Conservation (phyloP, 2,797 vertebrate species). For the Tokudaia tokunoshimensis region DNA sequence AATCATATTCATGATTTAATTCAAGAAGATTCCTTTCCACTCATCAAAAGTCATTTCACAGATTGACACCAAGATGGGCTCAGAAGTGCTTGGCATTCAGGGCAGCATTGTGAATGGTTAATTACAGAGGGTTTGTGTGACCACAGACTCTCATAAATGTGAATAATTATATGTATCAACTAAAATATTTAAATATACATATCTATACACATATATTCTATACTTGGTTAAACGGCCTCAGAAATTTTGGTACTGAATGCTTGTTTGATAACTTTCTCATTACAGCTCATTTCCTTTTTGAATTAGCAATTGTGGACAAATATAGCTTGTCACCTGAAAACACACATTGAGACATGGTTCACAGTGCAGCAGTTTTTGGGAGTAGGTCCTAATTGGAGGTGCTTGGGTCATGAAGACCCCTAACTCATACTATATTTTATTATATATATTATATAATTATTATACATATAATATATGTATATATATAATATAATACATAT, state of each 20-base stretch:
- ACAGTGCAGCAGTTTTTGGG: not conserved
- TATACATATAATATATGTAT: too few species aligned
- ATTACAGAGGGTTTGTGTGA: not conserved
- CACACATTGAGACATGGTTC: not conserved
- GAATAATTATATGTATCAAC: not conserved
- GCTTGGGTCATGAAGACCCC: not conserved
- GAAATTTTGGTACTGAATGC: not conserved
- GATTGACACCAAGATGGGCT: not conserved
- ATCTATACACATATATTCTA: not conserved
- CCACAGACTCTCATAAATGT: not conserved
- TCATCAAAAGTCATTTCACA: not conserved
- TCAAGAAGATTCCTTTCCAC: not conserved
- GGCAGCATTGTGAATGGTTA: not conserved
- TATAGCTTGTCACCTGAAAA: not conserved
- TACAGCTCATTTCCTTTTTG: not conserved
- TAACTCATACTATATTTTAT: not conserved
- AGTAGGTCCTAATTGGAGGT: not conserved
- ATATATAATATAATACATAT: too few species aligned
- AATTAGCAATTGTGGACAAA: not conserved
- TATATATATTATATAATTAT: too few species aligned
- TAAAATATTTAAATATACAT: constrained; percentile 1
- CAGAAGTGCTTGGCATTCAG: not conserved
- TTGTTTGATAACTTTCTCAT: not conserved
- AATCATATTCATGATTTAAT: not conserved
- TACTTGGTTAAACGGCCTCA: not conserved